Conservation (phyloP, 1,140 invertebrate genomes). For the Aphelenchoides avenae region DNA sequence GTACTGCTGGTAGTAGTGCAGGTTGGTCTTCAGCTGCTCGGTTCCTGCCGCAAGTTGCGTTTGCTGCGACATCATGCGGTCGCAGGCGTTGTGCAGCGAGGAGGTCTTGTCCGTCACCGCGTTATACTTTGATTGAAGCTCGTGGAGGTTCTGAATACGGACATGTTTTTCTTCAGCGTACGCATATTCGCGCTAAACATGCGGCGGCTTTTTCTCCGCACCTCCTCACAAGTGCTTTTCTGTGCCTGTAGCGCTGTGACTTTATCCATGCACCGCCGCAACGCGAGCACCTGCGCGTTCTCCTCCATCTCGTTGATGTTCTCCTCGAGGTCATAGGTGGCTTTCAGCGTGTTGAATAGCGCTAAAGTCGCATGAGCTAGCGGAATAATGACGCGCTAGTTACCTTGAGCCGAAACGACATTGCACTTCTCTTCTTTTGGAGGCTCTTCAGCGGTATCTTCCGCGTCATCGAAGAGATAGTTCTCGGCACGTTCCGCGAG, state of each 20-base stretch:
- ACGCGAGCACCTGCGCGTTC: constrained; percentile 7
- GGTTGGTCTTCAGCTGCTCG: constrained; percentile 56
- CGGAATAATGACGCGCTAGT: too few relatives aligned
- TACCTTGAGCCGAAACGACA: too few relatives aligned
- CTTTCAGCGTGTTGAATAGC: constrained; percentile 7
- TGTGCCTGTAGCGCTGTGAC: too few relatives aligned
- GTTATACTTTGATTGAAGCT: constrained; percentile 43
- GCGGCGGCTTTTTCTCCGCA: neutral
- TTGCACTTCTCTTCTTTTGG: too few relatives aligned
- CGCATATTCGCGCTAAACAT: constrained; percentile 6
- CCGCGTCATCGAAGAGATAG: neutral
- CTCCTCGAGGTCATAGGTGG: constrained; percentile 14
- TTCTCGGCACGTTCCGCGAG: constrained; percentile 8
- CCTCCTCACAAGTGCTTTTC: constrained; percentile 8
- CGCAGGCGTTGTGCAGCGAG: constrained; percentile 56
- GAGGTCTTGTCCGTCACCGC: constrained; percentile 52
- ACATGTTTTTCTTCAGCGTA: neutral
- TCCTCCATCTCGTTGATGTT: constrained; percentile 17
- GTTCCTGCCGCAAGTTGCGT: constrained; percentile 52
- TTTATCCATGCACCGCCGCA: constrained; percentile 35
- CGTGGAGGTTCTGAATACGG: constrained; percentile 37
- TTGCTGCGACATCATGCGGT: constrained; percentile 54
- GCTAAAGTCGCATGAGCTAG: too few relatives aligned
- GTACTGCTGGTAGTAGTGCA: constrained; percentile 58
- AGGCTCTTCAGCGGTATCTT: neutral